Evolutionary conservation across 2,113 vertebrate species (phyloP).

Genomic region (Hemiprocne comata): DNA sequence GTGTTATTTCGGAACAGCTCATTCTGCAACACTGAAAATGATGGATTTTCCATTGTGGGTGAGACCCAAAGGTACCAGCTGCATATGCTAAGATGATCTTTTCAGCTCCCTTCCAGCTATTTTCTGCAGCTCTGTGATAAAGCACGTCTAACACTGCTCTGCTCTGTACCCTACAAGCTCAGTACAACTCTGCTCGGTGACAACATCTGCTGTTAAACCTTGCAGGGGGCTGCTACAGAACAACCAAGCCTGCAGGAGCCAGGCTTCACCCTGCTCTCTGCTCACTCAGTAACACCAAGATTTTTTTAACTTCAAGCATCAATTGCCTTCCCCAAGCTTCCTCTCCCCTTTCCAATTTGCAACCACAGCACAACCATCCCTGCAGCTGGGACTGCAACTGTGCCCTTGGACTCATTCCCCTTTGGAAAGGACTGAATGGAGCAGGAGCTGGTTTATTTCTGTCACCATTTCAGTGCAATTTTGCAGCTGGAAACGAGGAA

Average conservation of each 20-base stretch:
- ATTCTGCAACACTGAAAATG: neutral
- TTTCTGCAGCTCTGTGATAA: neutral
- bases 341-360: neutral
- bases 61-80: neutral
- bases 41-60: fast-evolving
- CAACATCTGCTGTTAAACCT: neutral
- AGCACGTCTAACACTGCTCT: neutral
- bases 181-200: neutral
- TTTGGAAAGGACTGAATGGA: neutral
- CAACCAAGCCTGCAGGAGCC: neutral
- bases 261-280: fast-evolving
- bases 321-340: neutral
- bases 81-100: neutral
- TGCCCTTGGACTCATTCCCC: neutral
- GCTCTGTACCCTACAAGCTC: neutral
- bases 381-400: neutral
- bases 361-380: neutral
- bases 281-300: neutral
- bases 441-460: neutral
- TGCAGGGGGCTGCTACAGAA: neutral
- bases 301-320: neutral
- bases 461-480: neutral
- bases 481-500: neutral
- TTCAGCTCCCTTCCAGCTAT: neutral
- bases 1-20: neutral